Evolutionary conservation across 2,888 invertebrate species (phyloP).

Genomic region (Melolontha melolontha): DNA sequence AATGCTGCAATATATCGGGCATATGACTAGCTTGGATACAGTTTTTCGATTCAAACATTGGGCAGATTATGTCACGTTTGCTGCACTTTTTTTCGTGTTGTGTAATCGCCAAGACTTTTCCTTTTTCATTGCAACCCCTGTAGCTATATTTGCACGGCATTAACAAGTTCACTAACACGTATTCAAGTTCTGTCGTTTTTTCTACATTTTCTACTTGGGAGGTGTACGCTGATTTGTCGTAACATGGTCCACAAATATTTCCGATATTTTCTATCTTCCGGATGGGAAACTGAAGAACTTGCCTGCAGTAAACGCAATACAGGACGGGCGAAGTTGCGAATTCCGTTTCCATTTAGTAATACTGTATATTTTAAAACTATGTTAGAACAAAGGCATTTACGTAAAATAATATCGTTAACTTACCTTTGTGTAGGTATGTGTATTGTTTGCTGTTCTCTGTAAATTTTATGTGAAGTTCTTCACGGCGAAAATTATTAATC

Average conservation of each 20-base stretch:
- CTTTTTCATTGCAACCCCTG: constrained; percentile 30
- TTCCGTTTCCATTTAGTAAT: constrained; percentile 16
- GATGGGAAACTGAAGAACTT: constrained; percentile 29
- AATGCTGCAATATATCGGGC: constrained; percentile 25
- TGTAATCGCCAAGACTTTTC: constrained; percentile 23
- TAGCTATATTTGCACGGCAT: constrained; percentile 36
- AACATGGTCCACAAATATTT: constrained; percentile 33
- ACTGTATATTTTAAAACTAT: not conserved
- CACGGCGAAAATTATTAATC: too few relatives aligned
- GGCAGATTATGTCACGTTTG: constrained; percentile 35
- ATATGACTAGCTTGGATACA: constrained; percentile 4
- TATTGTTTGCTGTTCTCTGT: not conserved
- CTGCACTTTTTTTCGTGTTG: constrained; percentile 32
- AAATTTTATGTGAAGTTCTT: not conserved
- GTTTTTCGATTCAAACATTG: constrained; percentile 24
- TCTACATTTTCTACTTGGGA: not conserved
- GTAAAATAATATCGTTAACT: constrained; percentile 13
- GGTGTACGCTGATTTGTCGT: constrained; percentile 19
- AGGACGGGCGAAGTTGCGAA: not conserved
- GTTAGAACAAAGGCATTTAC: not conserved
- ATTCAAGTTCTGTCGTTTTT: constrained; percentile 18
- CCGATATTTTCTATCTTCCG: constrained; percentile 33
- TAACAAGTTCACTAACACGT: constrained; percentile 24
- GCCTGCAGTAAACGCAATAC: constrained; percentile 26
- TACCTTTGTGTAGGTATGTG: not conserved